These are phyloP conservation scores for Spheniscus humboldti DNA, from an alignment of 2,797 vertebrate genomes.

Conservation along the genomic window DNA sequence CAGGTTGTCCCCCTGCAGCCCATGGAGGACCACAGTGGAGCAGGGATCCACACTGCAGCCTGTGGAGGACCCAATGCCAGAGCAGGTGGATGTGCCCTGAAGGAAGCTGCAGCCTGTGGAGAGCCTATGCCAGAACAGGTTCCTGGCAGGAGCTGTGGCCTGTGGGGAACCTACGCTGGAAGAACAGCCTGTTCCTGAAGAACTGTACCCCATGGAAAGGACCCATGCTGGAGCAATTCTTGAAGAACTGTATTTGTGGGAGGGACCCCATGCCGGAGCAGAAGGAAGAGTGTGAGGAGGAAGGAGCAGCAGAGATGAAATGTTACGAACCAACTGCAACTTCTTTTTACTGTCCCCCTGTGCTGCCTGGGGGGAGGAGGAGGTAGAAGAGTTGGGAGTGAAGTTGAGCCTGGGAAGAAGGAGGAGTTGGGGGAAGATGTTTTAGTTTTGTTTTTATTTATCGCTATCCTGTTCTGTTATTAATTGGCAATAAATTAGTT, in stretches of 20 bases:
- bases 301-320: not conserved
- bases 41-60: not conserved
- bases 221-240: not conserved
- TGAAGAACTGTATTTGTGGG: not conserved
- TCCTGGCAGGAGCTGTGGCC: not conserved
- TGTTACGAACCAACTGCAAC: not conserved
- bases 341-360: not conserved
- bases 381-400: not conserved
- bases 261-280: not conserved
- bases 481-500: not conserved
- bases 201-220: not conserved
- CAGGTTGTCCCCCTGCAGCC: not conserved
- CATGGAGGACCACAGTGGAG: not conserved
- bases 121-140: not conserved
- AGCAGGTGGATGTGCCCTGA: not conserved
- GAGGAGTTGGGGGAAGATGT: not conserved
- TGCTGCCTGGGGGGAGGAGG: not conserved
- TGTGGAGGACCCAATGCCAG: not conserved
- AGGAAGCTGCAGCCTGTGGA: not conserved
- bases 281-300: not conserved
- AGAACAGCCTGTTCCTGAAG: not conserved
- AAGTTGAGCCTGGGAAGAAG: not conserved
- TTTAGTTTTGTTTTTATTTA: not conserved
- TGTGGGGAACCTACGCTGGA: not conserved
- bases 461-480: not conserved